phyloP scores from a whole-genome alignment of 2,797 vertebrate species.

The Huso huso region DNA sequence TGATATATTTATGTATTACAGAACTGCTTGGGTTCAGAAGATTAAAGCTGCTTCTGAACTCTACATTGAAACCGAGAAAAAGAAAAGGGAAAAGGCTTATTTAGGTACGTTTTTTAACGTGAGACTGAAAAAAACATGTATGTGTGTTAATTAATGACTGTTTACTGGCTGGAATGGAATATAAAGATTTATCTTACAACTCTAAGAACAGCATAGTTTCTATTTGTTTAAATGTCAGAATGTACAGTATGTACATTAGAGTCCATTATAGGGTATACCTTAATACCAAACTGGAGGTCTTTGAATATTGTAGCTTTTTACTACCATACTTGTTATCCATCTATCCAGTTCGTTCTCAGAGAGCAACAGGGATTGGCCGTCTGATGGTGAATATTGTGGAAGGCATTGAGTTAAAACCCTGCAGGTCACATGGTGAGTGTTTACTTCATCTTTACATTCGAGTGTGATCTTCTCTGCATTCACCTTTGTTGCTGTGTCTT shows the following conservation, averaged over 20 bases:
- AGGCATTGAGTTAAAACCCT: constrained; percentile 93
- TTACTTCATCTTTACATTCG: not conserved
- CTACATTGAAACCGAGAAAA: constrained; percentile 97
- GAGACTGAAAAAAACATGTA: no score
- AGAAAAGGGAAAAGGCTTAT: constrained; percentile 95
- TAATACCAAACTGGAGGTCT: not conserved
- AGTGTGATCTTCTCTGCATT: not conserved
- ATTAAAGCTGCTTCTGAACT: constrained; percentile 96
- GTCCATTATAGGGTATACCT: not conserved
- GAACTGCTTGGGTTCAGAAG: constrained; percentile 98
- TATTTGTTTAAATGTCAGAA: not conserved
- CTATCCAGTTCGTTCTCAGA: constrained; percentile 81
- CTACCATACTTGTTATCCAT: not conserved
- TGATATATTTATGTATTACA: constrained; percentile 31
- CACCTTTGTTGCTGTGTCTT: not conserved
- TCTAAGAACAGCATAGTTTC: no score
- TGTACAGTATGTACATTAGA: not conserved
- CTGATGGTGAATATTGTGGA: constrained; percentile 98
- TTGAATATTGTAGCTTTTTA: no score
- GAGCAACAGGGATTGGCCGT: constrained; percentile 89
- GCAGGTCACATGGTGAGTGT: constrained; percentile 83
- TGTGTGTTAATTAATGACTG: no score
- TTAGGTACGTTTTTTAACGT: constrained; percentile 59
- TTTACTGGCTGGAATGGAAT: no score
- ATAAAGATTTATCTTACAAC: no score